phyloP scores from a whole-genome alignment of 2,797 vertebrate species.

The Coreius guichenoti region DNA sequence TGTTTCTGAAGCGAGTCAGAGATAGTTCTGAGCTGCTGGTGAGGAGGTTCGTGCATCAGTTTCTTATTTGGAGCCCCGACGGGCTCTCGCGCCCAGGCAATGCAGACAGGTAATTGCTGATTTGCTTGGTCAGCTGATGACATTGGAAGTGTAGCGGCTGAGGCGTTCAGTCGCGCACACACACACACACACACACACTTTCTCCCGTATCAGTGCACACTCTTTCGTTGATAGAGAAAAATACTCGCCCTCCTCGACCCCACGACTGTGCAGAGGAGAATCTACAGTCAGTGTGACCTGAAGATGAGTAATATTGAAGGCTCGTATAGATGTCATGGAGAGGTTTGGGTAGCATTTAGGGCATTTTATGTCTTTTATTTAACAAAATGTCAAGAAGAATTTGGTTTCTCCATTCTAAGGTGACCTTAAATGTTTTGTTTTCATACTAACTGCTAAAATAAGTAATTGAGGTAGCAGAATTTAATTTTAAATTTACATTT shows the following conservation, averaged over 20 bases:
- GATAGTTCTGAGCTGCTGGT: slow-evolving; percentile 79
- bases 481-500: neutral
- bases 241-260: slow-evolving; percentile 39
- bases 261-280: slow-evolving; percentile 15
- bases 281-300: slow-evolving; percentile 14
- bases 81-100: slow-evolving; percentile 78
- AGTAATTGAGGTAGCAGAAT: neutral
- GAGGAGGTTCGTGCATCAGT: slow-evolving; percentile 61
- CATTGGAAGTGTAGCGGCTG: slow-evolving; percentile 62
- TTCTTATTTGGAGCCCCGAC: slow-evolving; percentile 80
- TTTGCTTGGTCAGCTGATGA: slow-evolving; percentile 81
- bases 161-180: slow-evolving; percentile 57
- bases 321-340: slow-evolving; percentile 7
- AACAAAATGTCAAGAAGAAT: neutral
- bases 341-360: neutral
- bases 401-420: neutral
- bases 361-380: neutral
- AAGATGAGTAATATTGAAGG: slow-evolving; percentile 27
- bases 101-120: slow-evolving; percentile 80
- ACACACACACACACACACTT: slow-evolving; percentile 64
- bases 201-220: slow-evolving; percentile 53
- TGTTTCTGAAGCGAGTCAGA: slow-evolving; percentile 72
- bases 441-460: neutral
- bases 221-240: slow-evolving; percentile 51
- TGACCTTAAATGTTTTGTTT: neutral